phyloP scores from a whole-genome alignment of 2,113 vertebrate species.

The Microtus montanus region DNA sequence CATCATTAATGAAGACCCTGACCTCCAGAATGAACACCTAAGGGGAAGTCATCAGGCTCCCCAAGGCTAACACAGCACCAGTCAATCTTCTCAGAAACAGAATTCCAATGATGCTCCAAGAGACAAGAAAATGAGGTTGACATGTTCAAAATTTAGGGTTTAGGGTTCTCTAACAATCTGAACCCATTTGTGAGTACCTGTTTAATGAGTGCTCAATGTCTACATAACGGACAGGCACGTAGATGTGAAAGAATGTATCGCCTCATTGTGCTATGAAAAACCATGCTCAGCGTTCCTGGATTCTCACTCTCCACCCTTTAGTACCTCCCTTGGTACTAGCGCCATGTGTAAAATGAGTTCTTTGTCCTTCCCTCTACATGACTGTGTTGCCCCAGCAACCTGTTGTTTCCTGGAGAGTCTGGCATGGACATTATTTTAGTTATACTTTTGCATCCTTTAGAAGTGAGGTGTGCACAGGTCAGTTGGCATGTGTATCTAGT shows the following conservation, averaged over 20 bases:
- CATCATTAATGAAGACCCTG: neutral
- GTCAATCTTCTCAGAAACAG: constrained; percentile 5
- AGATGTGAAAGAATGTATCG: neutral
- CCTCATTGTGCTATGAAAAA: neutral
- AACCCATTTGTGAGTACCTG: neutral
- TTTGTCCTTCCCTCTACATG: constrained; percentile 30
- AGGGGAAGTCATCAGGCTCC: neutral
- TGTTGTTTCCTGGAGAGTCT: constrained; percentile 50
- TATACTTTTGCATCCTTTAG: constrained; percentile 44
- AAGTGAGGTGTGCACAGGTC: constrained; percentile 25
- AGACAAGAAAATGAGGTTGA: neutral
- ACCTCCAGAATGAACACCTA: neutral
- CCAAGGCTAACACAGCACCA: neutral
- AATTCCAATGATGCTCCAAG: neutral
- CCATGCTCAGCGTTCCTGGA: neutral
- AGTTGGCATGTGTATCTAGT: constrained; percentile 20
- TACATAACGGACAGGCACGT: neutral
- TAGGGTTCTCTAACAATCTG: neutral
- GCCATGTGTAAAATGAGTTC: constrained; percentile 64
- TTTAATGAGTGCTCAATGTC: neutral
- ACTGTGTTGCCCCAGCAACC: constrained; percentile 54
- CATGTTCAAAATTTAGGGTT: neutral
- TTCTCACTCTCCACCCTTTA: neutral
- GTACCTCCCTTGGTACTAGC: constrained; percentile 32
- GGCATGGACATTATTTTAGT: constrained; percentile 37